A percentile compares a stretch with the other conserved stretches of the same genome.
Evolutionary conservation across 2,888 invertebrate species (phyloP).

Genomic region (Lithophane socia): DNA sequence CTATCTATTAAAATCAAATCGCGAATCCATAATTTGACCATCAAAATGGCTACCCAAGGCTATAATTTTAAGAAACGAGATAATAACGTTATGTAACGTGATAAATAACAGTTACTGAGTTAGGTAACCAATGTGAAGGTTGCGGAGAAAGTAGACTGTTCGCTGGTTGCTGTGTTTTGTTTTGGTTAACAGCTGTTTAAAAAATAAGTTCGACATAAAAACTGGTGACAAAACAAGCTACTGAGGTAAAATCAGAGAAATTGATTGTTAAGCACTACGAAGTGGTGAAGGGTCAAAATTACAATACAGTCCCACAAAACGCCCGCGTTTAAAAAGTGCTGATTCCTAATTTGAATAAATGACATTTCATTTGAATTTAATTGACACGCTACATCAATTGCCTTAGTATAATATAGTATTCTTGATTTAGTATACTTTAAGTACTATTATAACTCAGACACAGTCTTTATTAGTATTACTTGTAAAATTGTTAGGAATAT

Average conservation of each 20-base stretch:
- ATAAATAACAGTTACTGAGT: conserved; percentile 33
- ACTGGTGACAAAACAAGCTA: background rate
- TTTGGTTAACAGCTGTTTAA: conserved; percentile 17
- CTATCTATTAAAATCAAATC: conserved; percentile 40
- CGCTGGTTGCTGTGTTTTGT: background rate
- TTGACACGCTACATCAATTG: background rate
- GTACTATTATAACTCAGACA: too few species aligned
- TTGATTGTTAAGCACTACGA: background rate
- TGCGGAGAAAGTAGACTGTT: conserved; percentile 39
- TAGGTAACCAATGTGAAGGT: conserved; percentile 49
- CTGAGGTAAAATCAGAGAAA: background rate
- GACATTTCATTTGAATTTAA: background rate
- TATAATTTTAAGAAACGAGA: conserved; percentile 54
- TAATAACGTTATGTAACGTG: conserved; percentile 52
- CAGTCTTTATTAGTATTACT: too few species aligned
- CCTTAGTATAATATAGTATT: too few species aligned
- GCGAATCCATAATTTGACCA: conserved; percentile 41
- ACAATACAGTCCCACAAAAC: too few species aligned
- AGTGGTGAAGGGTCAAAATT: background rate
- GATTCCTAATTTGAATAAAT: background rate
- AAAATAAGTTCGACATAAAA: background rate
- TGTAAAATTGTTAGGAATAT: too few species aligned
- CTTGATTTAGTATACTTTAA: too few species aligned
- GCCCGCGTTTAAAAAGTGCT: too few species aligned
- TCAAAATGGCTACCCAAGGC: conserved; percentile 28